These are phyloP conservation scores for Gasteruption jaculator DNA, from an alignment of 2,888 invertebrate species.

Conservation along the genomic window DNA sequence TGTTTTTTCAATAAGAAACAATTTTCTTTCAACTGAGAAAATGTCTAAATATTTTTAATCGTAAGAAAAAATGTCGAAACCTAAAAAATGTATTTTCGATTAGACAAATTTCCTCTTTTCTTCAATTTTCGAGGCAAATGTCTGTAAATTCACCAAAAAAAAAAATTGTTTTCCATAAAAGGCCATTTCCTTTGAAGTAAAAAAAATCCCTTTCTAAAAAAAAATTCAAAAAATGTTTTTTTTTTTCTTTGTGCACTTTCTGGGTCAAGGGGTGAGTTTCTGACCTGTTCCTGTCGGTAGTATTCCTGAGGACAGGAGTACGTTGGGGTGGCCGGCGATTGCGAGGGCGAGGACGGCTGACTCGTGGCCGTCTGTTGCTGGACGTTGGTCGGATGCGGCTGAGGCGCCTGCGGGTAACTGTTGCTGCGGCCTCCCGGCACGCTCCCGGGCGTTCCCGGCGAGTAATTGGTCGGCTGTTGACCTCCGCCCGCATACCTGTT, in stretches of 20 bases:
- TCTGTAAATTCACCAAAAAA: too few relatives aligned
- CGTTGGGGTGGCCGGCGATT: slow-evolving; percentile 60
- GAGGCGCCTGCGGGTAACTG: slow-evolving; percentile 58
- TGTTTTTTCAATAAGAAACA: too few relatives aligned
- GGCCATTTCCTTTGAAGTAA: background rate
- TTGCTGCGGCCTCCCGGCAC: slow-evolving; percentile 42
- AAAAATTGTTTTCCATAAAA: too few relatives aligned
- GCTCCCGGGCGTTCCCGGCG: slow-evolving; percentile 34
- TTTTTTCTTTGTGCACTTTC: background rate
- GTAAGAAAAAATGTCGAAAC: too few relatives aligned
- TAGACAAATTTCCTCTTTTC: too few relatives aligned
- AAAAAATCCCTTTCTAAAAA: background rate
- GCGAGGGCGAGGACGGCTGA: slow-evolving; percentile 73
- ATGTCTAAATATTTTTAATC: too few relatives aligned
- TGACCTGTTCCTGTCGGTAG: slow-evolving; percentile 59
- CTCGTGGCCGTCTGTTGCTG: slow-evolving; percentile 66
- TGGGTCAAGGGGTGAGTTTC: background rate
- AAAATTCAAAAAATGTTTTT: slow-evolving; percentile 5
- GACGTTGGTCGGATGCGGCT: slow-evolving; percentile 53
- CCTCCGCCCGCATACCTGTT: slow-evolving; percentile 48
- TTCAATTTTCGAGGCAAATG: too few relatives aligned
- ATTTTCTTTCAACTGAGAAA: too few relatives aligned
- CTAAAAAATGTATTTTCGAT: too few relatives aligned
- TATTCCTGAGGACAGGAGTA: slow-evolving; percentile 53
- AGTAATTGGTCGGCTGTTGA: slow-evolving; percentile 44